Base-by-base conservation (phyloP, 2,113 vertebrate species). In the Syrrhaptes paradoxus region DNA sequence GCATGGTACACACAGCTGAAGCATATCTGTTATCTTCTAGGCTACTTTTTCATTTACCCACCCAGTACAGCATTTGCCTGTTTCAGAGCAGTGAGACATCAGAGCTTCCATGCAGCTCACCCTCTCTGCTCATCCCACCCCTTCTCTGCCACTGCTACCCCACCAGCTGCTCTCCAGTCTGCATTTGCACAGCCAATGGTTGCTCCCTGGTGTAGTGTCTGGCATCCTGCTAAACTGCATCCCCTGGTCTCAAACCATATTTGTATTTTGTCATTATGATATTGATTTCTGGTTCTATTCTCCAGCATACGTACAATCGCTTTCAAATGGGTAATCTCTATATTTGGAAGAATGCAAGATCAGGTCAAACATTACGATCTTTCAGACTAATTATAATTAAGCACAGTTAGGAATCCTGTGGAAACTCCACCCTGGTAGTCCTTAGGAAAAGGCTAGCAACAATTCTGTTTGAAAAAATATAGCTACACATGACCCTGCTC, bases 161-260 rank as follows among this genome's bases (percentile, higher is more conserved):
- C 29, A n/a, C 24, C 4, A 4, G 25, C 20, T 6, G 29, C 57
- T 58, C 51, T 24, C 26, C 24, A 24, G 65, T 31, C 48, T 61
- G n/a, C 2, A 1, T 21, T 46, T 17, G 8, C 4, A 0, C 54
- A 65, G 72, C 34, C 1, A 0, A 6, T 7, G 10, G 26, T 11
- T 46, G 20, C 67, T 67, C 38, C 46, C 45, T 2, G 1, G 18
- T 7, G 16, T n/a, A 31, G 38, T 0, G 2, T n/a, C 16, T 15
- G 26, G 36, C 28, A 49, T 7, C 52, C n/a, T 73, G 26, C 51
- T 84, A 25, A 79, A 51, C 31, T 38, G 28, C 54, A 74, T 38
- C 29, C 17, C 36, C 28, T 20, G 10, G 7, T 46, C 45, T 63
- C 36, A 63, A 24, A 51, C 11, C 9, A 20, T 38, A 26, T 48